A percentile compares a stretch with the other conserved stretches of the same genome.
Conservation (phyloP, 53 echinoderm and acorn worm species). For the Crossaster papposus region DNA sequence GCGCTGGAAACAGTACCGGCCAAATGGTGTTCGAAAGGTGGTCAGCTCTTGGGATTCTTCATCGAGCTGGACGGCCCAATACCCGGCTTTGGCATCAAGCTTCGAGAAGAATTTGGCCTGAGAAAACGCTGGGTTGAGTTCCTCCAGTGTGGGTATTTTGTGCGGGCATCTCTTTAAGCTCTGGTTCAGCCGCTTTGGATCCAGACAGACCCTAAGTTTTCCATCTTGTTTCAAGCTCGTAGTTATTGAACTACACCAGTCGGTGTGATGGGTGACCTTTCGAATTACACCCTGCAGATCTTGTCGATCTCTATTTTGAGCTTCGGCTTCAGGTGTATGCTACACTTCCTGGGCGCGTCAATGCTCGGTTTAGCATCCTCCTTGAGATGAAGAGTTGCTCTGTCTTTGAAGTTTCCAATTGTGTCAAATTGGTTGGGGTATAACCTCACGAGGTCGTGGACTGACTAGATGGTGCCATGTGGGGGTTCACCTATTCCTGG, state of each 20-base stretch:
- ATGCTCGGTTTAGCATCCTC: too few relatives aligned
- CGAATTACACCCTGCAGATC: conserved; percentile 28
- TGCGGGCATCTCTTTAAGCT: conserved; percentile 25
- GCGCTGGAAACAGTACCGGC: too few relatives aligned
- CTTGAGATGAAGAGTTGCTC: conserved; percentile 47
- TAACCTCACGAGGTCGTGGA: not conserved
- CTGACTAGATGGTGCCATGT: not conserved
- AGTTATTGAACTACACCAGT: conserved; percentile 61
- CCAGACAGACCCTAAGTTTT: conserved; percentile 9
- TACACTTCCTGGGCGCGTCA: conserved; percentile 61
- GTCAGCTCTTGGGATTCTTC: conserved; percentile 57
- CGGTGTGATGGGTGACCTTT: conserved; percentile 57
- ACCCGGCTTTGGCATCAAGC: conserved; percentile 58
- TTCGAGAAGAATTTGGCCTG: conserved; percentile 50
- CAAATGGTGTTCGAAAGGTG: too few relatives aligned
- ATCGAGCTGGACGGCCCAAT: conserved; percentile 47
- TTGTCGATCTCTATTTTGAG: conserved; percentile 48
- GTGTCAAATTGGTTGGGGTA: conserved; percentile 50
- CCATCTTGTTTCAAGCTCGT: conserved; percentile 24
- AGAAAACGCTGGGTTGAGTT: conserved; percentile 31
- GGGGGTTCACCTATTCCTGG: not conserved
- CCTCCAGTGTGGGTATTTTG: too few relatives aligned
- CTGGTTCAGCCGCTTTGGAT: conserved; percentile 25
- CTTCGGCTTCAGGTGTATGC: conserved; percentile 42
- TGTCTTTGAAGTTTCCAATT: conserved; percentile 56